Evolutionary conservation across 92 coral and sea anemone species (phyloP), one percentile per base, ranked within the genome.

Genomic region (Bergia puertoricense): DNA sequence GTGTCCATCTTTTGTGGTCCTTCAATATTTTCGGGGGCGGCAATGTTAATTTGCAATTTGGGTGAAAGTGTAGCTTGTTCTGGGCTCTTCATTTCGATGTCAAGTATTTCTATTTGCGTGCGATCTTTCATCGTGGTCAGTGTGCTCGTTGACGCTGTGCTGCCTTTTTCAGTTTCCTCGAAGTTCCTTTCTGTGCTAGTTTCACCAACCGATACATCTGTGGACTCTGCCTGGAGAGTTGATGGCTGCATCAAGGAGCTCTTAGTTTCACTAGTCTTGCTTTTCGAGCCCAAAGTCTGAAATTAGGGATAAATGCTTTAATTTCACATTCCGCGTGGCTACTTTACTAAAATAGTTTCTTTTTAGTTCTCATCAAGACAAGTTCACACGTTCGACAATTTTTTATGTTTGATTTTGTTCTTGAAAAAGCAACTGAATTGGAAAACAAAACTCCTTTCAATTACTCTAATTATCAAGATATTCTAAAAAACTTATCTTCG

Each of bases 11-110:
- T 22, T 42, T 57, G 51, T 62, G 85, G 73, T 11, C 18, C 43
- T 9, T 82, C 86, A n/a, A 5, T 44, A 5, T 81, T 81, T 15
- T 22, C 5, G 50, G 74, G 38, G 59, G 56, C 46, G 36, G 56
- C 42, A 65, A 5, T 36, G 20, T 82, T 77, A 20, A 0, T 68
- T 45, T 48, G 44, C 56, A 66, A 54, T 23, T 37, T 84, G n/a
- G 79, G 43, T 46, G 67, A 72, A 50, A 39, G 45, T 7, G 8
- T 44, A 7, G 38, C 67, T 7, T 48, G 45, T 57, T 54, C 50
- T 11, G 73, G 85, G 57, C 73, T 80, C 44, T 38, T 73, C 87
- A 84, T 84, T 71, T 84, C 87, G n/a, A 84, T 48, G 57, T 84
- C 87, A 48, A 69, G 66, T 18, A 84, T 39, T 39, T 69, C 79